Conservation (phyloP, 37 sponge, comb jelly and placozoan genomes). For the Diacarnus erythraeanus region DNA sequence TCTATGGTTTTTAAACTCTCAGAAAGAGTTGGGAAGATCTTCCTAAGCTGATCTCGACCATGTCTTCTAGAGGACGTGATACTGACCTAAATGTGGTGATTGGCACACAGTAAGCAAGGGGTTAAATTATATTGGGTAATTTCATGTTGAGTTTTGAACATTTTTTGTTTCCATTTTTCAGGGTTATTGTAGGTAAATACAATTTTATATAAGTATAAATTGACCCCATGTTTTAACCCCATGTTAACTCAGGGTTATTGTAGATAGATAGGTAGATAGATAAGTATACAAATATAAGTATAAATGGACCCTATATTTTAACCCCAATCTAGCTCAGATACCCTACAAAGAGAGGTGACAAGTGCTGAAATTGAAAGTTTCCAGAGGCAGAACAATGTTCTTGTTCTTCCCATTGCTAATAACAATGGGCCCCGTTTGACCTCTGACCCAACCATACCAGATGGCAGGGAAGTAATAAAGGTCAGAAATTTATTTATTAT, state of each 20-base stretch:
- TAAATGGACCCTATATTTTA: neutral
- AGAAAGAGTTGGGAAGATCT: conserved; percentile 42
- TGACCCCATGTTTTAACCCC: no score
- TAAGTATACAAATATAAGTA: no score
- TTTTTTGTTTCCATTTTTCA: no score
- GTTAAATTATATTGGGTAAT: no score
- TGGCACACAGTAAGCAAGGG: conserved; percentile 34
- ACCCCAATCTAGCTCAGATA: neutral
- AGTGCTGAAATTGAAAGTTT: conserved; percentile 31
- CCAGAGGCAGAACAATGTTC: neutral
- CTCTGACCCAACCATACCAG: conserved; percentile 22
- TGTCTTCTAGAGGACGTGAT: neutral
- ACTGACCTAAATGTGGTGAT: conserved; percentile 18
- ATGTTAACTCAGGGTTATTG: no score
- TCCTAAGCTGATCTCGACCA: conserved; percentile 21
- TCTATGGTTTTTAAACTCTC: neutral
- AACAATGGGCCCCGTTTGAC: conserved; percentile 18
- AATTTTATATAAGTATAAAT: no score
- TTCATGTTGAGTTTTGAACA: no score
- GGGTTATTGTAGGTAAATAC: no score
- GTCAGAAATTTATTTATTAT: neutral
- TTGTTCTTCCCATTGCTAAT: conserved; percentile 30
- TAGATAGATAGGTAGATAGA: no score
- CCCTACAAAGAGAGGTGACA: conserved; percentile 17
- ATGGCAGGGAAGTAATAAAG: conserved; percentile 34